These are phyloP conservation scores for Ariolimax columbianus DNA, from an alignment of 2,888 invertebrate genomes.

Conservation along the genomic window DNA sequence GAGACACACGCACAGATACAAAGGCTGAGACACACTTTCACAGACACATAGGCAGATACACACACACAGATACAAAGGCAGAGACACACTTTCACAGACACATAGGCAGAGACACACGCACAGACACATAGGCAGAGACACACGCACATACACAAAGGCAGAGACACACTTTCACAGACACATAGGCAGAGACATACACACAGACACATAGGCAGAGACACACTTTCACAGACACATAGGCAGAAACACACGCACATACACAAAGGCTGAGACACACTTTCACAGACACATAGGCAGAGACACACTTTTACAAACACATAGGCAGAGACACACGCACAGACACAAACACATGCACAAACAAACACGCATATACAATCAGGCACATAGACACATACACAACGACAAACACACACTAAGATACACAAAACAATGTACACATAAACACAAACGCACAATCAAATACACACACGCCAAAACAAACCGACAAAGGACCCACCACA, in stretches of 20 bases:
- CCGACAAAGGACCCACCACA: background rate
- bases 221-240: too few relatives aligned
- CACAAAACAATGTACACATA: background rate
- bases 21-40: background rate
- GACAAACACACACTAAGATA: background rate
- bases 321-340: too few relatives aligned
- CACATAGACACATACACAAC: background rate
- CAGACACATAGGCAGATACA: background rate
- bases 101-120: background rate
- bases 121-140: background rate
- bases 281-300: background rate
- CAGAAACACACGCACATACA: background rate
- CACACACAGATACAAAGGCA: background rate
- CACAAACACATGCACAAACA: too few relatives aligned
- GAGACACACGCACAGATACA: background rate
- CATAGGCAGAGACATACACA: background rate
- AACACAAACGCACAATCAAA: too few relatives aligned
- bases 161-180: background rate
- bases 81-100: background rate
- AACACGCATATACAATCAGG: background rate
- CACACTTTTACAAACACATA: background rate
- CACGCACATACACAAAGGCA: too few relatives aligned
- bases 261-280: background rate
- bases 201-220: background rate
- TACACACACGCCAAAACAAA: background rate